These are phyloP conservation scores for Spongilla lacustris DNA, from an alignment of 37 sponge, comb jelly and placozoan genomes.

Conservation along the genomic window DNA sequence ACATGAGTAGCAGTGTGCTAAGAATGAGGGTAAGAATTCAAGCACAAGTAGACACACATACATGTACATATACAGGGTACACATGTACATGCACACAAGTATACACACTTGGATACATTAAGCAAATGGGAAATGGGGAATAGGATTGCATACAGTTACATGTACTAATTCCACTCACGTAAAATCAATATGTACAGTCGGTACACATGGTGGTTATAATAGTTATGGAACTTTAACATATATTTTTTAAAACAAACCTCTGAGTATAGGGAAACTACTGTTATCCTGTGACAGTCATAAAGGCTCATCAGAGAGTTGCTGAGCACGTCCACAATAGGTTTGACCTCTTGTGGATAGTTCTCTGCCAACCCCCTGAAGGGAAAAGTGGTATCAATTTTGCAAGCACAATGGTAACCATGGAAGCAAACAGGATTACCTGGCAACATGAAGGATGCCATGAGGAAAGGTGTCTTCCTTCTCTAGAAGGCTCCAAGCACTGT, in stretches of 20 bases:
- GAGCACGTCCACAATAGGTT: slow-evolving; percentile 63
- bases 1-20: too few species aligned
- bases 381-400: not conserved
- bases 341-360: slow-evolving; percentile 37
- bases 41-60: too few species aligned
- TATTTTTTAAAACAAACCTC: slow-evolving; percentile 64
- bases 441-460: slow-evolving; percentile 68
- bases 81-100: too few species aligned
- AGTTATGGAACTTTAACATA: too few species aligned
- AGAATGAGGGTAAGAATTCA: too few species aligned
- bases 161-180: too few species aligned
- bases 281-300: slow-evolving; percentile 88
- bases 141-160: too few species aligned
- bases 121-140: too few species aligned
- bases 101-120: too few species aligned
- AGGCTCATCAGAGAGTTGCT: slow-evolving; percentile 72
- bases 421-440: slow-evolving; percentile 37
- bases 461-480: slow-evolving; percentile 76
- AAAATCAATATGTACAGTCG: too few species aligned
- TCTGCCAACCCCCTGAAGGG: slow-evolving; percentile 62
- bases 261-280: slow-evolving; percentile 88
- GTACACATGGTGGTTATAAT: too few species aligned
- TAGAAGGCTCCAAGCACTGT: slow-evolving; percentile 62
- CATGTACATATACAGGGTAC: too few species aligned
- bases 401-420: not conserved